Evolutionary conservation across 1,140 invertebrate genomes (phyloP), one percentile per base, ranked within the genome.

Genomic region (Zaprionus inermis): DNA sequence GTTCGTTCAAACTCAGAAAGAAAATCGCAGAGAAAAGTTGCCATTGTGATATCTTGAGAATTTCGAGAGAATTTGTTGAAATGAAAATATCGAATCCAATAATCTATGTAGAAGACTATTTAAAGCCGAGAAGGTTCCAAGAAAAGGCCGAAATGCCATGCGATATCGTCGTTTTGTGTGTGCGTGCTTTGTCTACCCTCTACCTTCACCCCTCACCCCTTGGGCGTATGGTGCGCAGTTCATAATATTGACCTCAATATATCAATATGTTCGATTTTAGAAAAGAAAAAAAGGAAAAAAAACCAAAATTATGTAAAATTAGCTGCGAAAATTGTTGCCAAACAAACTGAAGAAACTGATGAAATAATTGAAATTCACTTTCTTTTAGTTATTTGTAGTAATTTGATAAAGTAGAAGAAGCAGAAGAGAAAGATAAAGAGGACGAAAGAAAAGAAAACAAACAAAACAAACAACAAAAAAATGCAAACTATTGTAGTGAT

Each of bases 401-500:
- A 88, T 75, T 65, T 52, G 65, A 79, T 83, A 84, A 78, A 88
- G 82, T 76, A 86, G 86, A 72, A 88, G 79, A 82, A 88, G 86
- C 56, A 66, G 52, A 76, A 57, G 32, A 61, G 61, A 52, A 44
- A 61, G 44, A 49, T 46, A 55, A 56, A 72, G 65, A 24, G 22
- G 24, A 28, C 3, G 24, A 28, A 54, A 49, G 56, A 60, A 56
- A 76, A 69, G 49, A 83, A 70, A 76, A 79, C 49, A 71, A 77
- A 71, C 63, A 76, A 73, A 67, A 58, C 64, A 72, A 77, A 77
- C 70, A 73, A 68, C 88, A 80, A 88, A 88, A 89, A 89, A 89
- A 89, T 89, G 84, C 84, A 89, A 89, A 89, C 84, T 91, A 91
- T 91, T 84, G 89, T 91, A 91, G 84, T 85, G 84, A 82, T 89